A percentile compares a stretch with the other conserved stretches of the same genome.
These are phyloP conservation scores for Sander lucioperca DNA, from an alignment of 2,113 vertebrate genomes.

Conservation along the genomic window DNA sequence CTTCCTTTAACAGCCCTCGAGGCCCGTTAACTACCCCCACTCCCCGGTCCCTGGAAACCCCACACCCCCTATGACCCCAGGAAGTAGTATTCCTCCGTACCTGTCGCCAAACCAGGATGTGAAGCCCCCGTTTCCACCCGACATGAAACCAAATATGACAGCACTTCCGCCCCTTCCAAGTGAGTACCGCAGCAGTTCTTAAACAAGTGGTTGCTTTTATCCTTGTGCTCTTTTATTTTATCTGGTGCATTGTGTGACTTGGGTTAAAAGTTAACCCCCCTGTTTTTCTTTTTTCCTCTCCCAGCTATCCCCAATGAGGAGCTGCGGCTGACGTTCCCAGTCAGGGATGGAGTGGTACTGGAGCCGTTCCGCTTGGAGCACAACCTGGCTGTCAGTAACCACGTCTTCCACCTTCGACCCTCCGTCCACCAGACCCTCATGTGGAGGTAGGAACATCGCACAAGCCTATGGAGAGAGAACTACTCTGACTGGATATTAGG, in stretches of 20 bases:
- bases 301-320: conserved; percentile 95
- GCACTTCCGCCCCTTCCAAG: conserved; percentile 94
- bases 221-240: background rate
- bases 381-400: conserved; percentile 99
- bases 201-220: background rate
- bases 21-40: conserved; percentile 98
- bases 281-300: conserved; percentile 68
- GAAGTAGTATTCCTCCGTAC: conserved; percentile 97
- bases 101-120: conserved; percentile 97
- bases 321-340: conserved; percentile 96
- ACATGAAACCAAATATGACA: conserved; percentile 99
- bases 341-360: conserved; percentile 96
- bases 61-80: conserved; percentile 98
- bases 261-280: conserved; percentile 23
- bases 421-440: conserved; percentile 99
- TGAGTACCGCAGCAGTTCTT: conserved; percentile 78
- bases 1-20: conserved; percentile 88
- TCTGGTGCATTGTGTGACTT: background rate
- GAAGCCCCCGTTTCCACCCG: conserved; percentile 97
- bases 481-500: background rate
- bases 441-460: conserved; percentile 89
- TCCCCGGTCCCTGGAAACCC: conserved; percentile 99
- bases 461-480: background rate
- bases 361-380: conserved; percentile 99
- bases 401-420: conserved; percentile 97